Evolutionary conservation across 2,113 vertebrate genomes (phyloP).

Genomic region (Ammodytes dubius): DNA sequence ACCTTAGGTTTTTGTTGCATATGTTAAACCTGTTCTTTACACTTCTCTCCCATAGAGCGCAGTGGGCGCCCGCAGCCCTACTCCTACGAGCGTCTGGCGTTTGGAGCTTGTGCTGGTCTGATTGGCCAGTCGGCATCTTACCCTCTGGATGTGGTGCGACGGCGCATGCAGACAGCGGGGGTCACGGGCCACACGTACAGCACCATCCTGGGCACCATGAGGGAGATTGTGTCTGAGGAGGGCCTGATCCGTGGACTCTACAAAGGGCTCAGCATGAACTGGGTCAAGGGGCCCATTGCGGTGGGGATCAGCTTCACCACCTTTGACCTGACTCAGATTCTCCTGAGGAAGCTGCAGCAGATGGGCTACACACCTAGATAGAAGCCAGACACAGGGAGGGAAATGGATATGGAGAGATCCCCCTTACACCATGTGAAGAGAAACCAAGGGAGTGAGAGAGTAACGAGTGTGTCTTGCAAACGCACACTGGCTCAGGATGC

Average conservation of each 20-base stretch:
- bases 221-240: slow-evolving; percentile 90
- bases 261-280: slow-evolving; percentile 99
- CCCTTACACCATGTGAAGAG: not conserved
- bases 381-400: not conserved
- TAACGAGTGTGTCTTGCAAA: slow-evolving; percentile 20
- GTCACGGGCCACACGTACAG: slow-evolving; percentile 90
- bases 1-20: not conserved
- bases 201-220: slow-evolving; percentile 91
- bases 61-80: slow-evolving; percentile 89
- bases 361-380: slow-evolving; percentile 75
- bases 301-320: slow-evolving; percentile 99
- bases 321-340: slow-evolving; percentile 96
- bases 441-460: not conserved
- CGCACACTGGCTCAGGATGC: slow-evolving; percentile 51
- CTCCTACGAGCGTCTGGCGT: slow-evolving; percentile 90
- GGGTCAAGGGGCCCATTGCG: slow-evolving; percentile 97
- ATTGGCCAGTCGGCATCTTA: slow-evolving; percentile 96
- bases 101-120: slow-evolving; percentile 94
- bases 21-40: not conserved
- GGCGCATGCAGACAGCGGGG: slow-evolving; percentile 97
- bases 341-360: slow-evolving; percentile 89
- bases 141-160: slow-evolving; percentile 96
- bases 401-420: not conserved
- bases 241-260: slow-evolving; percentile 92
- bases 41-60: slow-evolving; percentile 83